phyloP scores from a whole-genome alignment of 2,888 invertebrate species.

The Xanthostigma xanthostigma region DNA sequence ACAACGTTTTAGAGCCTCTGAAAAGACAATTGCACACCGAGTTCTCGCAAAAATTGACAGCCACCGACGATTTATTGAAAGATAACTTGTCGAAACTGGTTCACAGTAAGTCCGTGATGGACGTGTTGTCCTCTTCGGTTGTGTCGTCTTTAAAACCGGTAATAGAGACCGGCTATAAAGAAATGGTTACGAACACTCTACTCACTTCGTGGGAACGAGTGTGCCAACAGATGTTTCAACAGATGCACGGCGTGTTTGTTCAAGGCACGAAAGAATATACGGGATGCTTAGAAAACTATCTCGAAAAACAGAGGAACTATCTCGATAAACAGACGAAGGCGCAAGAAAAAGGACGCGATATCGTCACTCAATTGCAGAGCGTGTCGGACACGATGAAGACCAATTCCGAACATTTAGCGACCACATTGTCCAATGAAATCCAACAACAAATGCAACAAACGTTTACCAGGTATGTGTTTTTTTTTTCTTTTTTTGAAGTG shows the following conservation, averaged over 20 bases:
- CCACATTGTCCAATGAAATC: conserved; percentile 22
- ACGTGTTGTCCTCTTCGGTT: conserved; percentile 54
- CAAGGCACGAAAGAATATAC: conserved; percentile 73
- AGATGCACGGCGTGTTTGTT: conserved; percentile 77
- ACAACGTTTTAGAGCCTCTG: conserved; percentile 54
- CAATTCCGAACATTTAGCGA: conserved; percentile 24
- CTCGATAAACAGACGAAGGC: conserved; percentile 28
- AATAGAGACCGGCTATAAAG: conserved; percentile 62
- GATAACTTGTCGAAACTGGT: conserved; percentile 70
- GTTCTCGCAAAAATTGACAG: conserved; percentile 52
- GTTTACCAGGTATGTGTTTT: conserved; percentile 25
- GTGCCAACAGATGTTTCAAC: conserved; percentile 73
- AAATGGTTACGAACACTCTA: conserved; percentile 57
- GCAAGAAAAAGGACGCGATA: conserved; percentile 28
- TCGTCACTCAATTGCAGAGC: conserved; percentile 26
- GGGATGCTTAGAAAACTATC: conserved; percentile 27
- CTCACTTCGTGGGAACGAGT: conserved; percentile 80
- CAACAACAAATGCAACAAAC: conserved; percentile 24
- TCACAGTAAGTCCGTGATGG: conserved; percentile 63
- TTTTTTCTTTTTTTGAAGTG: too few species aligned
- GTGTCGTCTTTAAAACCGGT: conserved; percentile 54
- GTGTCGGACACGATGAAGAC: conserved; percentile 25
- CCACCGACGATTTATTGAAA: conserved; percentile 57
- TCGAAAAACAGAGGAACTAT: conserved; percentile 28
- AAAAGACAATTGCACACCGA: conserved; percentile 60